Percentiles rank a stretch among this genome's conserved stretches.
Evolutionary conservation across 2,888 invertebrate genomes (phyloP).

Genomic region (Theretra japonica): DNA sequence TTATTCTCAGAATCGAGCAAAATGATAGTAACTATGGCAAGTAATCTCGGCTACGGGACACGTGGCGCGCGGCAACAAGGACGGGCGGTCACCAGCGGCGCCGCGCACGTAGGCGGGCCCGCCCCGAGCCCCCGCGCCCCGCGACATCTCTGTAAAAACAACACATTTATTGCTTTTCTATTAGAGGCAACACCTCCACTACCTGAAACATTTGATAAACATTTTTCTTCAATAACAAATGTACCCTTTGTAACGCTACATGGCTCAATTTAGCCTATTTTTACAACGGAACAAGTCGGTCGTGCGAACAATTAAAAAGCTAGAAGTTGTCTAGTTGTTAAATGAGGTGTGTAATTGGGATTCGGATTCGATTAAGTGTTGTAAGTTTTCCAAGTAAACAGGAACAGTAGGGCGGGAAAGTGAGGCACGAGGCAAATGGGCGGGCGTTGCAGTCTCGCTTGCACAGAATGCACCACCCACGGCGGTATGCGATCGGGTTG

Average conservation of each 20-base stretch:
- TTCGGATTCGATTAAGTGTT: conserved; percentile 42
- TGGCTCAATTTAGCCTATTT: neutral
- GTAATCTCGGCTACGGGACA: conserved; percentile 40
- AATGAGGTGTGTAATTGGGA: conserved; percentile 50
- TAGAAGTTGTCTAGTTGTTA: conserved; percentile 40
- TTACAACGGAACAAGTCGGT: conserved; percentile 27
- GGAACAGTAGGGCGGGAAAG: conserved; percentile 81
- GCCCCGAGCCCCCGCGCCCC: conserved; percentile 43
- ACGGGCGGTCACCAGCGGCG: conserved; percentile 72
- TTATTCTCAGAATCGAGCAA: conserved; percentile 29
- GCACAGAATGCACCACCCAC: conserved; percentile 82
- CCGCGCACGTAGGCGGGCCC: conserved; percentile 63
- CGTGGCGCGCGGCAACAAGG: conserved; percentile 53
- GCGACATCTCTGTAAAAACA: conserved; percentile 43
- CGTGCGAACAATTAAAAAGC: conserved; percentile 34
- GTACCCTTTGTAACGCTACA: neutral
- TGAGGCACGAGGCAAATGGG: conserved; percentile 81
- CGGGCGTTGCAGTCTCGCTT: conserved; percentile 82
- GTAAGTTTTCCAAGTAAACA: conserved; percentile 65
- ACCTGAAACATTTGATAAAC: conserved; percentile 31
- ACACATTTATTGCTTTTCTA: conserved; percentile 38
- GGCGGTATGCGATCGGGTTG: conserved; percentile 66
- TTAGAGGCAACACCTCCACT: conserved; percentile 39
- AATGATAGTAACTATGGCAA: conserved; percentile 29
- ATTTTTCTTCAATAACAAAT: neutral